Evolutionary conservation across 2,797 vertebrate genomes (phyloP).

Genomic region (Pyrocephalus nanus): DNA sequence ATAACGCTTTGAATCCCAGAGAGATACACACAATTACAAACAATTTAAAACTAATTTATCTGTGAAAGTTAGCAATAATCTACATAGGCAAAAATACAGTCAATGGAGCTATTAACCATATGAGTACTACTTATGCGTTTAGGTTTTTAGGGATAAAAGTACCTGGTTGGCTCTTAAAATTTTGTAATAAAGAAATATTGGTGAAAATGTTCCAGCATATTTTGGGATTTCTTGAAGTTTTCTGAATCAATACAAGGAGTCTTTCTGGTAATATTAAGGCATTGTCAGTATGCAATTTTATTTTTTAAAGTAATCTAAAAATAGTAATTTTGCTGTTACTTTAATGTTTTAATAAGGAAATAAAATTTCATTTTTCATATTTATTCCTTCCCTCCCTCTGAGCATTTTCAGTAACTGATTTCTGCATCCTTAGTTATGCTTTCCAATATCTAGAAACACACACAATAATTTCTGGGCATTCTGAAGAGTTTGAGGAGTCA

Average conservation of each 20-base stretch:
- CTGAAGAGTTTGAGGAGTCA: neutral
- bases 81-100: neutral
- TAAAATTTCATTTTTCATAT: neutral
- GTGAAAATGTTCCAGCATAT: neutral
- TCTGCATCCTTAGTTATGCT: neutral
- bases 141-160: neutral
- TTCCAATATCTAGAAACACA: neutral
- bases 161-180: neutral
- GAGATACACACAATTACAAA: neutral
- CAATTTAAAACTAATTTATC: neutral
- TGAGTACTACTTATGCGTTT: neutral
- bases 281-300: neutral
- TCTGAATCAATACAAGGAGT: neutral
- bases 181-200: neutral
- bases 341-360: neutral
- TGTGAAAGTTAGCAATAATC: neutral
- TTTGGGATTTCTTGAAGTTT: neutral
- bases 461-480: neutral
- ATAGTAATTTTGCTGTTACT: neutral
- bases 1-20: neutral
- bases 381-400: neutral
- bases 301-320: neutral
- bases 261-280: neutral
- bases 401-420: neutral
- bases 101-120: neutral